These are phyloP conservation scores for Apodemus speciosus DNA, from an alignment of 2,113 vertebrate genomes.

Conservation along the genomic window DNA sequence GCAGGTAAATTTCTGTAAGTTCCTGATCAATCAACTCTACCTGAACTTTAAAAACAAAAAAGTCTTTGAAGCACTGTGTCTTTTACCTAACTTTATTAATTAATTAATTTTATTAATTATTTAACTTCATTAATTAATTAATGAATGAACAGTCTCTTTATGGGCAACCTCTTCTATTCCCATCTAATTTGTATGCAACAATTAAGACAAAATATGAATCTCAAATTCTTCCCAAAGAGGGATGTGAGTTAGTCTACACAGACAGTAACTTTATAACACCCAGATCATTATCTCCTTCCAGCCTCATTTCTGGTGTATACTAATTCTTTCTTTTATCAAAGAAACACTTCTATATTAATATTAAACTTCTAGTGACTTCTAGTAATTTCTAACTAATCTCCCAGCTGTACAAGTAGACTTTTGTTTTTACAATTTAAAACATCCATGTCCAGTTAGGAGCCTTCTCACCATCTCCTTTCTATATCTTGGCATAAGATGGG, in stretches of 20 bases:
- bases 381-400: neutral
- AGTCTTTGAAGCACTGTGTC: neutral
- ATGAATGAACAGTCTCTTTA: neutral
- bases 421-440: conserved; percentile 19
- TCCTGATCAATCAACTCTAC: neutral
- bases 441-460: conserved; percentile 6
- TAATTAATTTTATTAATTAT: neutral
- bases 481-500: neutral
- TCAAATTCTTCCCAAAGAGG: neutral
- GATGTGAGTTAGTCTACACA: neutral
- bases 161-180: neutral
- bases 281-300: neutral
- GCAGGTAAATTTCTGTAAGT: neutral
- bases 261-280: neutral
- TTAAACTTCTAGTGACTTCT: neutral
- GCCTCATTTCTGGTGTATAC: neutral
- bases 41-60: neutral
- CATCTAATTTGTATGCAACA: neutral
- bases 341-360: neutral
- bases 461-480: neutral
- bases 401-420: neutral
- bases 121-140: neutral
- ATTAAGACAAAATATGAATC: neutral
- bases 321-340: neutral
- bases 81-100: neutral